phyloP scores from a whole-genome alignment of 2,113 vertebrate genomes.

The Cyrtonyx montezumae region DNA sequence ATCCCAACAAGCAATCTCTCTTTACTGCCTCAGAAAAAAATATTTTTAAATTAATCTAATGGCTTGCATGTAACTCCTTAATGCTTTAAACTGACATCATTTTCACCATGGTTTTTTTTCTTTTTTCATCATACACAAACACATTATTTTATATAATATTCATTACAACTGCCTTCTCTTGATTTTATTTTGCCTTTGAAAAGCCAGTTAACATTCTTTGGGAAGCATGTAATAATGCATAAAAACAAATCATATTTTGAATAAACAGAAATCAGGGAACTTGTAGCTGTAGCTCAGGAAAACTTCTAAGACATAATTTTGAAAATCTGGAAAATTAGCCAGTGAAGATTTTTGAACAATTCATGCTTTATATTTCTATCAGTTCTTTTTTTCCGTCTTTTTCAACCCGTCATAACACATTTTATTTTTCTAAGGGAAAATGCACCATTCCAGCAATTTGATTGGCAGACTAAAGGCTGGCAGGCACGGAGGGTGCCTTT shows the following conservation, averaged over 20 bases:
- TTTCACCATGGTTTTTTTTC: background rate
- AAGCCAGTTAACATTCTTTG: background rate
- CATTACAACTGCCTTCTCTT: background rate
- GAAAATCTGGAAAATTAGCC: background rate
- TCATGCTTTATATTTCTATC: background rate
- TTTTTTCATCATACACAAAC: background rate
- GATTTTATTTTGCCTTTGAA: background rate
- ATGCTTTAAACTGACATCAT: background rate
- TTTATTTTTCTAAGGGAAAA: constrained; percentile 27
- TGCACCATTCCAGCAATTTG: constrained; percentile 1
- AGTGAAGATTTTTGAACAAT: background rate
- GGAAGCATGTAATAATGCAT: background rate
- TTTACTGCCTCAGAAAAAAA: background rate
- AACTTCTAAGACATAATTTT: background rate
- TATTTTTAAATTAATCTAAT: background rate
- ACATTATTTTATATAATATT: background rate
- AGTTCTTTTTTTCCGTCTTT: background rate
- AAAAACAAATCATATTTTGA: background rate
- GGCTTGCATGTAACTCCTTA: background rate
- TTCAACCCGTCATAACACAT: background rate
- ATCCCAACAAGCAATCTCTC: background rate
- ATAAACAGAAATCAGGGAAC: background rate
- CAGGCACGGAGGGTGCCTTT: constrained; percentile 43
- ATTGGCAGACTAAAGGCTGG: constrained; percentile 30
- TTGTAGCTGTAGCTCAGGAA: background rate